Percentiles rank a stretch among this genome's conserved stretches.
These are phyloP conservation scores for Pandemis heparana DNA, from an alignment of 2,888 invertebrate species.

Conservation along the genomic window DNA sequence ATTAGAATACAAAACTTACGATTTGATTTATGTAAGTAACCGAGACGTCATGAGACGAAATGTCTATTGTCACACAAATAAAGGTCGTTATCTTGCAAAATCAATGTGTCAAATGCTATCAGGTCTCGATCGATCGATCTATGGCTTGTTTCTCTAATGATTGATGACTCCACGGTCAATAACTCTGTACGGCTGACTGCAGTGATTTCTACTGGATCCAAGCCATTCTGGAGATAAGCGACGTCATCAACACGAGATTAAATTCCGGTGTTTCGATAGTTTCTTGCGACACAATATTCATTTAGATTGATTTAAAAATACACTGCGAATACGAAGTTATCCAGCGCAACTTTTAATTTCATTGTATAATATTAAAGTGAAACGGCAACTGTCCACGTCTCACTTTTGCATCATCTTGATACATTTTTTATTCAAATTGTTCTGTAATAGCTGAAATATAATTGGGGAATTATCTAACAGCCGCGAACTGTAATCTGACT, in stretches of 20 bases:
- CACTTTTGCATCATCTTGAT: constrained; percentile 25
- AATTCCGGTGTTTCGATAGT: neutral
- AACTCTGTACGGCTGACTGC: neutral
- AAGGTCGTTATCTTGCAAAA: constrained; percentile 27
- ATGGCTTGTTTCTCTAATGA: constrained; percentile 29
- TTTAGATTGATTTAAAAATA: neutral
- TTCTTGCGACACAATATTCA: constrained; percentile 7
- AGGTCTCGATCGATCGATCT: constrained; percentile 35
- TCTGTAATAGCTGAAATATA: constrained; percentile 38
- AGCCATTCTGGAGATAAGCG: neutral
- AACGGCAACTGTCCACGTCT: constrained; percentile 26
- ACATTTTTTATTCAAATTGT: constrained; percentile 31
- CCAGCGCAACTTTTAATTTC: constrained; percentile 12
- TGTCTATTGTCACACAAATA: constrained; percentile 24
- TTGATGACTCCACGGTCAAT: constrained; percentile 30
- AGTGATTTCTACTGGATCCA: constrained; percentile 19
- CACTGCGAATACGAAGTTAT: neutral
- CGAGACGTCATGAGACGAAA: constrained; percentile 21
- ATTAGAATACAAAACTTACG: neutral
- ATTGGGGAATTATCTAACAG: constrained; percentile 38
- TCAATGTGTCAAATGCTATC: constrained; percentile 27
- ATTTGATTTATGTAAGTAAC: neutral
- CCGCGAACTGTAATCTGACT: constrained; percentile 6
- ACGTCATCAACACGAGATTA: neutral
- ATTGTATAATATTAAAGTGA: constrained; percentile 39